Evolutionary conservation across 2,888 invertebrate genomes (phyloP), one percentile per base, ranked within the genome.

Genomic region (Dioctria linearis): DNA sequence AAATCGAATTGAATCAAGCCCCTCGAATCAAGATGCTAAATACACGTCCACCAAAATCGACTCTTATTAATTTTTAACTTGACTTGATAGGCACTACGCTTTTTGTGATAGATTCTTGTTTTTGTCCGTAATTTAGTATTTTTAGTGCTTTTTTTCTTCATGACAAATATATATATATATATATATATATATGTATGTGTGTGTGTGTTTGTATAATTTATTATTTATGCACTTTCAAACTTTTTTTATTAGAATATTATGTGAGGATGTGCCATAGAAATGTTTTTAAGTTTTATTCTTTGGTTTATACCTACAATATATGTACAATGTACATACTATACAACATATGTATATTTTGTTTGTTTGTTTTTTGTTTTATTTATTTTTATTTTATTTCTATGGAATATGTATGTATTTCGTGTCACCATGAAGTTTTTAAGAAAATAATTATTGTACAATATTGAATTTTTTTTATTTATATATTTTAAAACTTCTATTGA

Each of bases 221-320:
- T 25, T 25, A 25, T 25, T 25, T 25, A 25, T 25, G 25, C 25
- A 25, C 25, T 25, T 25, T 25, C 25, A 25, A 25, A 25, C 2
- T 25, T 25, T 25, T 25, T 25, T 25, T 25, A 76, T 46, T 76
- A 49, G 49, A 76, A 63, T 49, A 76, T 37, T 76, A 49, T 39
- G 76, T 76, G 76, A 76, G 51, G 63, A 76, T 76, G 76, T 76
- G 76, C 76, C 63, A 76, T 76, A 63, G 76, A 76, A 76, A 76
- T 76, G 37, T 42, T 40, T 46, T 49, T 76, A 76, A 76, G 63
- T 25, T 43, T 57, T 75, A 46, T 25, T 25, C 25, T 25, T 25
- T 25, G 25, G 0, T 73, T 65, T 51, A 54, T 73, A 25, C 25
- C 25, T 25, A 25, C 25, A 25, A 25, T 25, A 25, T 25, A 25